Base-by-base conservation (phyloP, 2,113 vertebrate species). In the Laticauda colubrina region DNA sequence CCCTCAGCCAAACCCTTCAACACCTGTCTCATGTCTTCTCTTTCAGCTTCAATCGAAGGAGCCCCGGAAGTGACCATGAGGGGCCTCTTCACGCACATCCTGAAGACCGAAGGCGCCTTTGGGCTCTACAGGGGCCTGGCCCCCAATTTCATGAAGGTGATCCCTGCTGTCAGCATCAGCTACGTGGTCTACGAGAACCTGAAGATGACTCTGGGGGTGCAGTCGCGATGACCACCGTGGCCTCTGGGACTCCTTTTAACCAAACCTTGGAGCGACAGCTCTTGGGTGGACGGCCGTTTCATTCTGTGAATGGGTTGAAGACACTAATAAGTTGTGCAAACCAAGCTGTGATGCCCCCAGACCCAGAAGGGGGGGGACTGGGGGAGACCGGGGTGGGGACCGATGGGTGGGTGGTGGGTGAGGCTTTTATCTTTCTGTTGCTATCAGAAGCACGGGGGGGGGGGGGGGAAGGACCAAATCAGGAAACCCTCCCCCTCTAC, bases 101-200 rank as follows among this genome's bases (percentile, higher is more conserved):
- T 99, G 91, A 96, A 97, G 97, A 99, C 99, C 0, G 99, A 99
- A 93, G 99, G 99, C 4, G 96, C 98, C 0, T 97, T 96, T 59
- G 99, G 99, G 89, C 98, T 99, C 64, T 99, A 99, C 96, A 95
- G 99, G 88, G 99, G 99, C n/a, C 97, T 99, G 97, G 98, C 99
- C 0, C 99, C 99, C 11, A 99, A 99, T 97, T 99, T 99, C 55
- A 99, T 99, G 99, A 99, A 99, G 97, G 99, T 99, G 96, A 99
- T 99, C 87, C 99, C 99, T 0, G 99, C 99, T 0, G 99, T 99
- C 29, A 99, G 99, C 98, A 99, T 99, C 98, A 99, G 99, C 97
- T 99, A 99, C 0, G 99, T 99, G 96, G 99, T 99, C 0, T 99
- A 99, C 2, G 99, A 99, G 93, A 98, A 99, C 97, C 96, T 99